These are phyloP conservation scores for Montipora capitata DNA, from an alignment of 92 coral and sea anemone species.

Conservation along the genomic window DNA sequence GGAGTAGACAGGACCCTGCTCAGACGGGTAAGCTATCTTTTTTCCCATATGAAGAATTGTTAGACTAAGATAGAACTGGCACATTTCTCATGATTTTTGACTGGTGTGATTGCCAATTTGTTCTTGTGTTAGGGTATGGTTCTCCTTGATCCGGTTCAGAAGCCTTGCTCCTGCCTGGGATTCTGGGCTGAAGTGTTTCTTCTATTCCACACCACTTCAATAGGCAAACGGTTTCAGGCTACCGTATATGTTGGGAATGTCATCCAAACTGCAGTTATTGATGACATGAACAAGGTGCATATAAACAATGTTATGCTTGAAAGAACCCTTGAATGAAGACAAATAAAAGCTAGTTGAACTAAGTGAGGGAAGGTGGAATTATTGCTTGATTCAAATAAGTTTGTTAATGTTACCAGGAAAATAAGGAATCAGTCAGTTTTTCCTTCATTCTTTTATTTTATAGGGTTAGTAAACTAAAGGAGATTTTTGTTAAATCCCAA, in stretches of 20 bases:
- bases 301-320: too few relatives aligned
- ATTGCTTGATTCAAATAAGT: too few relatives aligned
- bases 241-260: slow-evolving; percentile 94
- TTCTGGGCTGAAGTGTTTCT: slow-evolving; percentile 95
- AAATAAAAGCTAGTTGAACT: too few relatives aligned
- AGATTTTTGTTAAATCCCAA: too few relatives aligned
- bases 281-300: slow-evolving; percentile 92
- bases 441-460: too few relatives aligned
- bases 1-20: slow-evolving; percentile 88
- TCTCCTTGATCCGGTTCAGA: slow-evolving; percentile 79
- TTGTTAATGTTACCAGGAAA: too few relatives aligned
- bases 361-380: too few relatives aligned
- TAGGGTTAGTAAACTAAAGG: too few relatives aligned
- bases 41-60: too few relatives aligned
- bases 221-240: slow-evolving; percentile 92
- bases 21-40: slow-evolving; percentile 79
- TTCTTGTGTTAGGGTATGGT: slow-evolving; percentile 87
- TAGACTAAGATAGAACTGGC: too few relatives aligned
- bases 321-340: too few relatives aligned
- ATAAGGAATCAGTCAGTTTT: too few relatives aligned
- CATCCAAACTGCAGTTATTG: slow-evolving; percentile 93
- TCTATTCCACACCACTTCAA: slow-evolving; percentile 88
- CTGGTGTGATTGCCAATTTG: neutral
- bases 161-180: slow-evolving; percentile 80
- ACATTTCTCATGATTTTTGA: neutral